phyloP scores from a whole-genome alignment of 53 echinoderm and acorn worm genomes.

The Patiria pectinifera region DNA sequence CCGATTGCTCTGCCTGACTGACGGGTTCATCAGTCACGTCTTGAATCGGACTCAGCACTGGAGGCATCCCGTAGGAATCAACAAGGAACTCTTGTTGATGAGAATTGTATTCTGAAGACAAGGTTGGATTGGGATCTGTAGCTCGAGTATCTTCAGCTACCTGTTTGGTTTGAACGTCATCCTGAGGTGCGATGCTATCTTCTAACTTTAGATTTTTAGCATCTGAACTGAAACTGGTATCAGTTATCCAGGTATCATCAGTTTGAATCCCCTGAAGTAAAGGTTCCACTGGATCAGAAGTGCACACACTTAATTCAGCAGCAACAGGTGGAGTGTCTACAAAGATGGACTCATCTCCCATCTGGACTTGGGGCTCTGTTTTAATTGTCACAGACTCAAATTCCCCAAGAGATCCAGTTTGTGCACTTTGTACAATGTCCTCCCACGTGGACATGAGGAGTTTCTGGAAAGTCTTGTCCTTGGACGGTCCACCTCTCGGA shows the following conservation, averaged over 20 bases:
- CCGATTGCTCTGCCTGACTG: neutral
- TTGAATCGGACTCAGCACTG: conserved; percentile 41
- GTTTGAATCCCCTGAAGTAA: neutral
- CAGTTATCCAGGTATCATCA: neutral
- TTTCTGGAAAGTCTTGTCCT: conserved; percentile 43
- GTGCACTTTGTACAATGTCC: conserved; percentile 43
- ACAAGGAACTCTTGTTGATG: neutral
- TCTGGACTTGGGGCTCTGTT: neutral
- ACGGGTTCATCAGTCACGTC: neutral
- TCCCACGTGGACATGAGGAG: conserved; percentile 57
- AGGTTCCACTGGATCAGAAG: neutral
- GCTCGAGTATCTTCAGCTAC: no score
- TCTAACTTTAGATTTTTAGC: neutral
- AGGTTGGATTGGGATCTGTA: neutral
- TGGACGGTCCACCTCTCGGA: conserved; percentile 27
- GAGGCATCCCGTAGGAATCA: conserved; percentile 38
- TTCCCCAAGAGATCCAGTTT: conserved; percentile 27
- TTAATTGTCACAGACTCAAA: neutral
- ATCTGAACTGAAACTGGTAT: neutral
- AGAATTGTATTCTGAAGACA: neutral
- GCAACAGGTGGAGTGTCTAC: conserved; percentile 53
- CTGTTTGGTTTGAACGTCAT: conserved; percentile 1
- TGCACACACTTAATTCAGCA: conserved; percentile 25
- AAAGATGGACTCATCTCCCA: neutral
- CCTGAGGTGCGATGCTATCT: neutral